These are phyloP conservation scores for Anhinga anhinga DNA, from an alignment of 2,113 vertebrate species.

Conservation along the genomic window DNA sequence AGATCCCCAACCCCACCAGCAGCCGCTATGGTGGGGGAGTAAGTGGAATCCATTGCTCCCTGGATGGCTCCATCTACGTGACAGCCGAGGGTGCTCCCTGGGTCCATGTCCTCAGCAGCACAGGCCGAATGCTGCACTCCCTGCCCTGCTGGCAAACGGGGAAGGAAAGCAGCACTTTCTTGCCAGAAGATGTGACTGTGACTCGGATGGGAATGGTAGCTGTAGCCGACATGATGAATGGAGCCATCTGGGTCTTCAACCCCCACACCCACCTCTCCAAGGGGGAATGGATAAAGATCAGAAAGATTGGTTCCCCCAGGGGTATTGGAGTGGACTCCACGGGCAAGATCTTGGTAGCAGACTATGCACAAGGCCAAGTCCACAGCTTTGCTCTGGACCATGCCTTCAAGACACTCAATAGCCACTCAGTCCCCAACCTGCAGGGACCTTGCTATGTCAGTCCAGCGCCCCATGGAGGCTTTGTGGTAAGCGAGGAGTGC, in stretches of 20 bases:
- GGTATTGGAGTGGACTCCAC: conserved; percentile 61
- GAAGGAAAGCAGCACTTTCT: neutral
- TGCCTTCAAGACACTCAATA: neutral
- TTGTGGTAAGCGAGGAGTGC: conserved; percentile 69
- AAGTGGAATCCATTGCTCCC: conserved; percentile 61
- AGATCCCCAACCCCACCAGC: conserved; percentile 4
- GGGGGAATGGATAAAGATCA: conserved; percentile 62
- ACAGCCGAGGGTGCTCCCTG: conserved; percentile 48
- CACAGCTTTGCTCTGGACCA: conserved; percentile 60
- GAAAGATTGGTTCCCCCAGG: conserved; percentile 36
- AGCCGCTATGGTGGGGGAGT: neutral
- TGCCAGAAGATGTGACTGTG: conserved; percentile 69
- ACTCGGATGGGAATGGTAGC: conserved; percentile 57
- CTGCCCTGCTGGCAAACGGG: conserved; percentile 7
- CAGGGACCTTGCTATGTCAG: conserved; percentile 61
- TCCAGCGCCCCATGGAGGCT: neutral
- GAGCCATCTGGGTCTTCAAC: conserved; percentile 52
- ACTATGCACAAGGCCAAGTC: conserved; percentile 55
- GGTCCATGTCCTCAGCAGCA: conserved; percentile 46
- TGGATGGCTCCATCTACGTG: conserved; percentile 58
- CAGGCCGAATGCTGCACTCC: neutral
- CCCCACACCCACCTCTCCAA: conserved; percentile 29
- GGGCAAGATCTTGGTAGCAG: conserved; percentile 63
- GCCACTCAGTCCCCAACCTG: conserved; percentile 13
- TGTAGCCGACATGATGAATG: conserved; percentile 54